Conservation (phyloP, 2,113 vertebrate genomes). For the Microcebus murinus region DNA sequence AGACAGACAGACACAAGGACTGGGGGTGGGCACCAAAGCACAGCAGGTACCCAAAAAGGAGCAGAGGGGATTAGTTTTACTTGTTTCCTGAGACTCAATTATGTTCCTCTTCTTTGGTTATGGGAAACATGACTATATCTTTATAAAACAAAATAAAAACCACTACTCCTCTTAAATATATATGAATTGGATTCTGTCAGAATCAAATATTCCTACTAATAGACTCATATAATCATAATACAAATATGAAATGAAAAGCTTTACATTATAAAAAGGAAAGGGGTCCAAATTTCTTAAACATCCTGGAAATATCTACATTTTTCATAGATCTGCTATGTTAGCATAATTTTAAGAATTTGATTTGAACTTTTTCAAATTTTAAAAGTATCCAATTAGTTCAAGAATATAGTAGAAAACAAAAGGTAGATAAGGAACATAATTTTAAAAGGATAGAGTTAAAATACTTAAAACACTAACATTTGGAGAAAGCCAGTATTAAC, state of each 20-base stretch:
- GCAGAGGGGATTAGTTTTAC: rapidly evolving
- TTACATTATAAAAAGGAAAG: not conserved
- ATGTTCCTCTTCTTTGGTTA: not conserved
- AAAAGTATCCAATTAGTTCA: not conserved
- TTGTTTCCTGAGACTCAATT: not conserved
- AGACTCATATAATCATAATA: not conserved
- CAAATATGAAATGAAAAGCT: not conserved
- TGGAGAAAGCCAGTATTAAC: not conserved
- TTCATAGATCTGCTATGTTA: not conserved
- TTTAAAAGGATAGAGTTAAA: not conserved
- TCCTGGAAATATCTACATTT: not conserved
- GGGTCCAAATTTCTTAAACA: not conserved
- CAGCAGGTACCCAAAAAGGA: rapidly evolving
- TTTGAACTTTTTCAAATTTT: not conserved
- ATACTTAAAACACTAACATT: not conserved
- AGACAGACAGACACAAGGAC: not conserved
- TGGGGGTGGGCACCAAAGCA: not conserved
- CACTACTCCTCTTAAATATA: not conserved
- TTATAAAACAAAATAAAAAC: not conserved
- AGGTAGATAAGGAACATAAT: not conserved
- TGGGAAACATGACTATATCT: not conserved
- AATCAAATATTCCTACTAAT: not conserved
- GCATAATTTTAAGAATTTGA: not conserved
- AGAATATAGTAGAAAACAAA: not conserved
- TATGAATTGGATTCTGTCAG: not conserved